phyloP scores from a whole-genome alignment of 2,113 vertebrate species.

The Vidua macroura region DNA sequence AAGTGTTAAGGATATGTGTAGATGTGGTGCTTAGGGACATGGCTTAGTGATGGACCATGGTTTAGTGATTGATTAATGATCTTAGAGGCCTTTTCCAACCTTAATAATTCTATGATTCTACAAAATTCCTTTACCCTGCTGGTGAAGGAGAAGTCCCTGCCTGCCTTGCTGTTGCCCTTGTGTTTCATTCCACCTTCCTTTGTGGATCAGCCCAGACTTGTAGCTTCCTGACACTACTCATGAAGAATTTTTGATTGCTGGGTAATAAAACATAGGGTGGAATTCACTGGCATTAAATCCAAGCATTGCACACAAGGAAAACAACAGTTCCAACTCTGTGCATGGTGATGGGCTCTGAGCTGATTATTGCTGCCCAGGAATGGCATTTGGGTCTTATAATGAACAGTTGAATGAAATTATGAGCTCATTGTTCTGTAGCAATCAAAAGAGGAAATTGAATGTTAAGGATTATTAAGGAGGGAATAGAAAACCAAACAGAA shows the following conservation, averaged over 20 bases:
- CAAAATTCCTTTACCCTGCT: neutral
- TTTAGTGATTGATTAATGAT: neutral
- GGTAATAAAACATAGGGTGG: neutral
- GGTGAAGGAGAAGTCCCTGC: neutral
- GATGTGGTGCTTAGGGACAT: neutral
- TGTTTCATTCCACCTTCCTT: neutral
- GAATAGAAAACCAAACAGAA: conserved; percentile 53
- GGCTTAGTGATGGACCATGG: neutral
- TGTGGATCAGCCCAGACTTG: neutral
- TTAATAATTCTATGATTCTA: neutral
- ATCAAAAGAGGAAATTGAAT: conserved; percentile 54
- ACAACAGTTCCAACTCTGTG: neutral
- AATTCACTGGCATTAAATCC: neutral
- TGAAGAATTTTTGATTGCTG: neutral
- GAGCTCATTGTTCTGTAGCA: conserved; percentile 23
- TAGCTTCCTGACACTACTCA: neutral
- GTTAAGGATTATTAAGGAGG: conserved; percentile 54
- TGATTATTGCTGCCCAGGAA: conserved; percentile 41
- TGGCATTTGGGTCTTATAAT: conserved; percentile 54
- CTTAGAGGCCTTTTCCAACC: neutral
- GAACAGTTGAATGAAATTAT: conserved; percentile 52
- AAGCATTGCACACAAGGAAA: neutral
- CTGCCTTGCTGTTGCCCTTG: neutral
- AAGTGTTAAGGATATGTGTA: neutral
- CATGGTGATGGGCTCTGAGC: neutral